phyloP scores from a whole-genome alignment of 2,113 vertebrate species.

The Synchiropus splendidus region DNA sequence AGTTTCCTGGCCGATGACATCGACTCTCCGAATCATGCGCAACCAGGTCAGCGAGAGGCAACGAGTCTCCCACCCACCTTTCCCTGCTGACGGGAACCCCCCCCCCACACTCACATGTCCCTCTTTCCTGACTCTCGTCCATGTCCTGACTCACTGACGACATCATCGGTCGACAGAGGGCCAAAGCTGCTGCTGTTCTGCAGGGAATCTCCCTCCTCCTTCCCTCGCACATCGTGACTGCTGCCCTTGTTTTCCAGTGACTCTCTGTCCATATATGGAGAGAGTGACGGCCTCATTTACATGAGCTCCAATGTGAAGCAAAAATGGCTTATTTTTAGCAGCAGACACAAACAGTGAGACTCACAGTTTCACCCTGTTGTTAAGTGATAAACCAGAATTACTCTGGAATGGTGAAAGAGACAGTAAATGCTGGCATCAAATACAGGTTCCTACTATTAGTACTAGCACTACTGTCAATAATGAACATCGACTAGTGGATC shows the following conservation, averaged over 20 bases:
- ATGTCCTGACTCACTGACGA: slow-evolving; percentile 35
- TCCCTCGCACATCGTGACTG: background rate
- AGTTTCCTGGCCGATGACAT: slow-evolving; percentile 14
- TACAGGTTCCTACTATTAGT: too few relatives aligned
- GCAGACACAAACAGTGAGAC: too few relatives aligned
- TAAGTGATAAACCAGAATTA: too few relatives aligned
- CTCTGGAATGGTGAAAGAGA: too few relatives aligned
- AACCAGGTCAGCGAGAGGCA: background rate
- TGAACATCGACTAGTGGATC: too few relatives aligned
- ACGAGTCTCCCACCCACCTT: background rate
- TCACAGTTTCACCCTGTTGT: too few relatives aligned
- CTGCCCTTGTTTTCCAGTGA: slow-evolving; percentile 15
- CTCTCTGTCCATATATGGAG: slow-evolving; percentile 25
- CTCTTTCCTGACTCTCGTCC: slow-evolving; percentile 9
- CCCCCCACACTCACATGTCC: background rate
- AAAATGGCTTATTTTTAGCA: too few relatives aligned
- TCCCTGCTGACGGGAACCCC: slow-evolving; percentile 1
- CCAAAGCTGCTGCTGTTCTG: slow-evolving; percentile 30
- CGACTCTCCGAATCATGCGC: background rate
- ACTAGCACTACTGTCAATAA: too few relatives aligned
- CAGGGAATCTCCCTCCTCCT: slow-evolving; percentile 21
- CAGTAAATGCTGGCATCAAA: too few relatives aligned
- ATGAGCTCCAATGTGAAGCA: too few relatives aligned
- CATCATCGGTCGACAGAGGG: slow-evolving; percentile 11
- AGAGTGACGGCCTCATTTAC: background rate